Base-by-base conservation (phyloP, 2,888 invertebrate species). In the Elegia similella region DNA sequence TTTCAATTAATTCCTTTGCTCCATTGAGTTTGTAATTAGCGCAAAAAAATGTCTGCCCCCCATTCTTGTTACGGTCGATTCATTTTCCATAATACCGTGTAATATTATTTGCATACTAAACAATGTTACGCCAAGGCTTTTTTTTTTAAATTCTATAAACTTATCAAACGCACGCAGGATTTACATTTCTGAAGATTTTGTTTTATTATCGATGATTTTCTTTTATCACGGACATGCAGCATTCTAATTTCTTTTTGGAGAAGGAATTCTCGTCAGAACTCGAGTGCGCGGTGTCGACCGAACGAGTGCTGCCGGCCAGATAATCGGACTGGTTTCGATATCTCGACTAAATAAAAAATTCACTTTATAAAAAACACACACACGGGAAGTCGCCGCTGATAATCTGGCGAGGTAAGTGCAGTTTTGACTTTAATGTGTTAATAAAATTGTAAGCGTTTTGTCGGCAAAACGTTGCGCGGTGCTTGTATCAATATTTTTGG, bases 391-490 rank as follows among this genome's bases (percentile, higher is more conserved):
- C 75, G 75, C 76, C 76, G 72, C 78, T 77, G 89, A 89, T 90
- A 88, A 89, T 89, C 89, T 84, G 79, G 76, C 75, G 76, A 76
- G 78, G 85, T 88, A 88, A 88, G 82, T 89, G 89, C 89, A 85
- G 86, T 88, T 88, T 87, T 88, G 86, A 88, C 87, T 89, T 88
- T 87, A 86, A 90, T 87, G 89, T 89, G 88, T 88, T 88, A 88
- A 89, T 90, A 88, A 88, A 89, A 88, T 79, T 86, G 87, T 88
- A 86, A 86, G 75, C 86, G 83, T 88, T 88, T 88, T 87, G 88
- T 86, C 84, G 81, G 83, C 82, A 66, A 79, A 85, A 79, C 77
- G 32, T 50, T 70, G 70, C 68, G 64, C 63, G 61, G 68, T 64
- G 71, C 70, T 73, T 69, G 72, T 76, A 75, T 78, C 68, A 68